Evolutionary conservation across 2,797 vertebrate species (phyloP), one percentile per base, ranked within the genome.

Genomic region (Chelon labrosus): DNA sequence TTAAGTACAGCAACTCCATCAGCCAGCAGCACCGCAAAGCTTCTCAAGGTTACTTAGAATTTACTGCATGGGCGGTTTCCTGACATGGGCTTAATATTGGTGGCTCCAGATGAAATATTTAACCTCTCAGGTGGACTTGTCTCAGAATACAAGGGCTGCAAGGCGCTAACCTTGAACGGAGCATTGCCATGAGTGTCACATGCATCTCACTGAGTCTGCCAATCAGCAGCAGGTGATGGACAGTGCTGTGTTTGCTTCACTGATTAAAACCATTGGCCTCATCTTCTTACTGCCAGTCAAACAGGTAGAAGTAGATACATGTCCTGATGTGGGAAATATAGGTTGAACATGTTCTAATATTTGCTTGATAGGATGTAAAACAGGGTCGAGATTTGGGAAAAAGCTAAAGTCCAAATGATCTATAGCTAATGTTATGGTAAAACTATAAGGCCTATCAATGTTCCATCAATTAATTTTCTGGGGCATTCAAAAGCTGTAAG

Each of bases 41-140:
- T 54, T 69, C 59, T 82, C 38, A 67, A 72, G 69, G 79, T 82
- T 58, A 63, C 73, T n/a, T 64, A 59, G 66, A 64, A 78, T 82
- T 63, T 76, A 31, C 39, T 74, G 73, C 71, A 74, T 82, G 73
- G 69, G 14, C 35, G 73, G 39, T 69, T 77, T 73, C 39, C 54
- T n/a, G 63, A 65, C 58, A 39, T 19, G 16, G 66, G 41, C 46
- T 59, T 47, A 49, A 79, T 60, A 75, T 51, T 27, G 25, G 66
- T 41, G 59, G 38, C 76, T 65, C n/a, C 46, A 22, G 38, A 50
- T 70, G 27, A 83, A 80, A 82, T 65, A 77, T 76, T 65, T 56
- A 65, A 70, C 57, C 79, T 79, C 50, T 49, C 19, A 13, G 53
- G 55, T 66, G 59, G 38, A n/a, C 54, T 51, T 60, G 46, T 49